Percentiles rank a stretch among this genome's conserved stretches.
Conservation (phyloP, 2,888 invertebrate species). For the Acrobeloides nanus region DNA sequence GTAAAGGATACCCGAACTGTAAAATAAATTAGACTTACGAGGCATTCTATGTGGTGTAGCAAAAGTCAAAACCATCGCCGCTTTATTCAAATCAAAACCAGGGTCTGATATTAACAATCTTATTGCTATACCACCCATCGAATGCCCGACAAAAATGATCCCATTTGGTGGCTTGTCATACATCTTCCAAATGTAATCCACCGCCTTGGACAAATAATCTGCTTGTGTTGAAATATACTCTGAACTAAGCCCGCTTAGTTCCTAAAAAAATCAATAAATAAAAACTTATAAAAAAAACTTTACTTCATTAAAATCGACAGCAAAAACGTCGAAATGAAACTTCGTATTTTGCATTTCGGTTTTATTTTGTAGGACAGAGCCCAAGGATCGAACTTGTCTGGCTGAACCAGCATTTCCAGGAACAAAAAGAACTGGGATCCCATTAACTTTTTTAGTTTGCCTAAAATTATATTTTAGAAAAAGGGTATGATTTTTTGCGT, state of each 20-base stretch:
- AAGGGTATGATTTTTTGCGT: not conserved
- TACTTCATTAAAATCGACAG: slow-evolving; percentile 76
- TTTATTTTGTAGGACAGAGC: slow-evolving; percentile 81
- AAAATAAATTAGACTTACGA: slow-evolving; percentile 24
- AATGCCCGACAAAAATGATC: slow-evolving; percentile 83
- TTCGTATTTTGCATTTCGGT: slow-evolving; percentile 65
- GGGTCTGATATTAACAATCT: slow-evolving; percentile 66
- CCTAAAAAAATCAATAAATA: slow-evolving; percentile 20
- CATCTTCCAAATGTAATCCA: slow-evolving; percentile 62
- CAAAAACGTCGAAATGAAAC: slow-evolving; percentile 83
- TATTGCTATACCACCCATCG: slow-evolving; percentile 83
- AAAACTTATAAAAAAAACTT: slow-evolving; percentile 15
- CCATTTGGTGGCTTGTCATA: slow-evolving; percentile 63
- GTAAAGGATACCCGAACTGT: no score
- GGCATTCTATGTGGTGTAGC: slow-evolving; percentile 76
- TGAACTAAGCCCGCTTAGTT: slow-evolving; percentile 31
- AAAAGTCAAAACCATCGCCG: slow-evolving; percentile 71
- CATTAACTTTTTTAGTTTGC: slow-evolving; percentile 14
- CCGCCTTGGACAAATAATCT: slow-evolving; percentile 55
- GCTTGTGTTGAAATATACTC: slow-evolving; percentile 33
- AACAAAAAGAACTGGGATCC: slow-evolving; percentile 29
- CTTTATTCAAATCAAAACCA: slow-evolving; percentile 60
- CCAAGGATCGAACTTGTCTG: slow-evolving; percentile 71
- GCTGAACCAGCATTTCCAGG: slow-evolving; percentile 35
- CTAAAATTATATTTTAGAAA: slow-evolving; percentile 12